Evolutionary conservation across 2,113 vertebrate genomes (phyloP).

Genomic region (Eidolon helvum): DNA sequence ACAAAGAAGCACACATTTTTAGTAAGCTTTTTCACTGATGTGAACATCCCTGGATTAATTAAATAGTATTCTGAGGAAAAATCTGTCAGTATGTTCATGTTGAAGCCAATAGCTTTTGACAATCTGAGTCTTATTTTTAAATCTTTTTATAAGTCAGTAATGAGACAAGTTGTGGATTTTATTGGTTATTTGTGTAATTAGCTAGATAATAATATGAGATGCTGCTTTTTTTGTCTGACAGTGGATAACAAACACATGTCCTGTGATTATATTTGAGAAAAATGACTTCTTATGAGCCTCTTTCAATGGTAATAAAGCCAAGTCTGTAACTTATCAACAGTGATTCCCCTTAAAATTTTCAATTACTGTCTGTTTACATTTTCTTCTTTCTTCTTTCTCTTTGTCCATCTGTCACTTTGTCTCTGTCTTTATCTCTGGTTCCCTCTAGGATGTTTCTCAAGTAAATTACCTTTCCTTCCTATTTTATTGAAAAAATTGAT

Average conservation of each 20-base stretch:
- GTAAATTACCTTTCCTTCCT: not conserved
- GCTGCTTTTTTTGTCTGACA: not conserved
- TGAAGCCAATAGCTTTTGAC: not conserved
- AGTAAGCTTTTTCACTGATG: slow-evolving; percentile 10
- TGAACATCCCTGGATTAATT: not conserved
- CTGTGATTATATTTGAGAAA: not conserved
- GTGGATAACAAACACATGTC: not conserved
- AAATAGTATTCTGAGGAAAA: not conserved
- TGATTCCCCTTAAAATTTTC: not conserved
- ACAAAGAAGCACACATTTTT: not conserved
- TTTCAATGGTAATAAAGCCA: not conserved
- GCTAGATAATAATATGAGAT: not conserved
- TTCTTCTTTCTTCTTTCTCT: not conserved
- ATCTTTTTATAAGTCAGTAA: not conserved
- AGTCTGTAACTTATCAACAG: not conserved
- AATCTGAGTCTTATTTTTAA: slow-evolving; percentile 27
- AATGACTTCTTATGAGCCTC: not conserved
- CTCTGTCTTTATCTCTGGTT: not conserved
- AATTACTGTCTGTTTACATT: not conserved
- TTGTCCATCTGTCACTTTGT: not conserved
- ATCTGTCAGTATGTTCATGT: not conserved
- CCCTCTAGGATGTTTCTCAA: not conserved
- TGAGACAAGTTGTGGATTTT: slow-evolving; percentile 18
- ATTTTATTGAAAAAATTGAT: not conserved
- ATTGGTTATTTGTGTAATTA: slow-evolving; percentile 25